phyloP scores from a whole-genome alignment of 2,888 invertebrate species.

The Meganola albula region DNA sequence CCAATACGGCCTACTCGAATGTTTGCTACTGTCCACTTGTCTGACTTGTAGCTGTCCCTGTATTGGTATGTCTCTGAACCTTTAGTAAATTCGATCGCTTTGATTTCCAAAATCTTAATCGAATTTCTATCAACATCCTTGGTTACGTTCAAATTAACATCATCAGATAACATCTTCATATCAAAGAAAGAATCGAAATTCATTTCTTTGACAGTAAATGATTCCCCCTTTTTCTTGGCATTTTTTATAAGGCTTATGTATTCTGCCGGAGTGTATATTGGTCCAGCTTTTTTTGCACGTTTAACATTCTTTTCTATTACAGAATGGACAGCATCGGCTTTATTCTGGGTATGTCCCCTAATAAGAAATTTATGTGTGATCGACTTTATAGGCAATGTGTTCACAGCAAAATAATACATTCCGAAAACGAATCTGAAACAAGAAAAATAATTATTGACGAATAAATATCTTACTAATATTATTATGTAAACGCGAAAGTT shows the following conservation, averaged over 20 bases:
- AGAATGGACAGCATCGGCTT: conserved; percentile 22
- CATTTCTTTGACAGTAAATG: conserved; percentile 18
- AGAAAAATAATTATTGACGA: conserved; percentile 9
- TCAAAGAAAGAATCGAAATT: conserved; percentile 19
- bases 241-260: conserved; percentile 16
- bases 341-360: conserved; percentile 26
- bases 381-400: conserved; percentile 8
- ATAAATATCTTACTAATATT: conserved; percentile 4
- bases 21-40: too few species aligned
- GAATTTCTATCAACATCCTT: conserved; percentile 15
- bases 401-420: conserved; percentile 17
- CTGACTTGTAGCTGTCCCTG: conserved; percentile 4
- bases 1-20: too few species aligned
- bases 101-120: conserved; percentile 11
- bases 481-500: conserved; percentile 2
- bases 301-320: conserved; percentile 20
- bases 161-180: conserved; percentile 17
- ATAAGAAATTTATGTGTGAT: conserved; percentile 24
- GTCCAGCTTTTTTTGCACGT: conserved; percentile 19
- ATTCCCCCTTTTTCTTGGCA: conserved; percentile 10
- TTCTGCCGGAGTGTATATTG: conserved; percentile 24
- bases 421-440: conserved; percentile 12
- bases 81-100: conserved; percentile 13
- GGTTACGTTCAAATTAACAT: conserved; percentile 12
- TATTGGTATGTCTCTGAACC: conserved; percentile 14